These are phyloP conservation scores for Melanotaenia boesemani DNA, from an alignment of 2,797 vertebrate species.

Conservation along the genomic window DNA sequence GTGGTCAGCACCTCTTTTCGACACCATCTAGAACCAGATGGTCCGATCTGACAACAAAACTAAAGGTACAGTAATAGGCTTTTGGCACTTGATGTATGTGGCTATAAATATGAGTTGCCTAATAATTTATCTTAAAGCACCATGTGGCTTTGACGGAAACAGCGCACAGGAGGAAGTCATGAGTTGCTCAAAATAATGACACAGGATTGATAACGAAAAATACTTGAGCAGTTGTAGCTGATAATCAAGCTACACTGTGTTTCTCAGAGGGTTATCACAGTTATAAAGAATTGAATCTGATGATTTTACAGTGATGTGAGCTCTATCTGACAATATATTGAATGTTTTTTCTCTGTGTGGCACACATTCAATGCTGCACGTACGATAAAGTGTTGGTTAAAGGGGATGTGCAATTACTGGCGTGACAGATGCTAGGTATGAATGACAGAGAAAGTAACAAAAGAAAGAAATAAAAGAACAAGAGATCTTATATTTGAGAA, in stretches of 20 bases:
- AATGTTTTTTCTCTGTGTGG: neutral
- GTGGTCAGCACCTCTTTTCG: neutral
- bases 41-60: neutral
- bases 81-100: neutral
- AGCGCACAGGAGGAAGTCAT: constrained; percentile 2
- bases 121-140: constrained; percentile 5
- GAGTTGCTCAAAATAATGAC: constrained; percentile 1
- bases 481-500: constrained; percentile 2
- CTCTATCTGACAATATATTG: neutral
- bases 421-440: neutral
- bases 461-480: neutral
- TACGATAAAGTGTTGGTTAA: constrained; percentile 4
- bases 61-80: neutral
- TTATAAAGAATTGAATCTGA: constrained; percentile 3
- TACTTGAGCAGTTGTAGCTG: constrained; percentile 1
- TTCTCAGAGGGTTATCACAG: constrained; percentile 10
- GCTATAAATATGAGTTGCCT: neutral
- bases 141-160: neutral
- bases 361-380: constrained; percentile 26
- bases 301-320: neutral
- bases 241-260: constrained; percentile 14
- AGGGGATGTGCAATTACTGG: neutral
- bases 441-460: neutral
- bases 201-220: constrained; percentile 5
- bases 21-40: neutral